Conservation (phyloP, 2,888 invertebrate species). For the Chalcosyrphus nemorum region DNA sequence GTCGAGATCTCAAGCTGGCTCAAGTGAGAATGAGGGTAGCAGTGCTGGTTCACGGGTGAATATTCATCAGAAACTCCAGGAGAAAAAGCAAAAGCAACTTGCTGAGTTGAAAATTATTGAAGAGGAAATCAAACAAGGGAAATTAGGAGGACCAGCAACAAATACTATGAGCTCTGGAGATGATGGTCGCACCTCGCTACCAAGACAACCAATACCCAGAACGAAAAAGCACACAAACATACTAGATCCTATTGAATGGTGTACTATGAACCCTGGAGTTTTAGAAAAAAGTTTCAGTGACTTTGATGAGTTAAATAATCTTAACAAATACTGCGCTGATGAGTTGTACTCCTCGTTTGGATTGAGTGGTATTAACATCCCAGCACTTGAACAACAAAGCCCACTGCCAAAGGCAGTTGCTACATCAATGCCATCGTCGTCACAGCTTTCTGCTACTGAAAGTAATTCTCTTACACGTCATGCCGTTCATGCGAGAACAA, state of each 20-base stretch:
- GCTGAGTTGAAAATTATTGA: conserved; percentile 92
- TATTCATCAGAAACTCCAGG: conserved; percentile 93
- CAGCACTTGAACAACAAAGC: conserved; percentile 74
- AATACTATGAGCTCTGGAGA: conserved; percentile 83
- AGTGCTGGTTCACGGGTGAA: conserved; percentile 90
- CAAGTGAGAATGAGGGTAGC: conserved; percentile 90
- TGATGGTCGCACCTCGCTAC: conserved; percentile 81
- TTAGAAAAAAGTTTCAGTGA: conserved; percentile 81
- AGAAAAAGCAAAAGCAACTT: conserved; percentile 93
- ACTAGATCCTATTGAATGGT: conserved; percentile 81
- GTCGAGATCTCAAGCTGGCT: conserved; percentile 84
- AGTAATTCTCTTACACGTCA: conserved; percentile 76
- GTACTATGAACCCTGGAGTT: conserved; percentile 48
- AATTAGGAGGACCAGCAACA: conserved; percentile 85
- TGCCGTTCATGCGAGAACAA: conserved; percentile 53
- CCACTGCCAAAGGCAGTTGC: conserved; percentile 62
- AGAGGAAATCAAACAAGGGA: conserved; percentile 93
- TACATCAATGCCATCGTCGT: conserved; percentile 76
- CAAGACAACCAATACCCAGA: conserved; percentile 87
- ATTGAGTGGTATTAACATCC: conserved; percentile 76
- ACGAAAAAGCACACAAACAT: conserved; percentile 86
- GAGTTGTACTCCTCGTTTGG: conserved; percentile 75
- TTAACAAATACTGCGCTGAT: conserved; percentile 75
- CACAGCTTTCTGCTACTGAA: conserved; percentile 74
- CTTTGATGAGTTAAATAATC: conserved; percentile 75